Conservation (phyloP, 1,140 invertebrate species). For the Cardiocondyla obscurior region DNA sequence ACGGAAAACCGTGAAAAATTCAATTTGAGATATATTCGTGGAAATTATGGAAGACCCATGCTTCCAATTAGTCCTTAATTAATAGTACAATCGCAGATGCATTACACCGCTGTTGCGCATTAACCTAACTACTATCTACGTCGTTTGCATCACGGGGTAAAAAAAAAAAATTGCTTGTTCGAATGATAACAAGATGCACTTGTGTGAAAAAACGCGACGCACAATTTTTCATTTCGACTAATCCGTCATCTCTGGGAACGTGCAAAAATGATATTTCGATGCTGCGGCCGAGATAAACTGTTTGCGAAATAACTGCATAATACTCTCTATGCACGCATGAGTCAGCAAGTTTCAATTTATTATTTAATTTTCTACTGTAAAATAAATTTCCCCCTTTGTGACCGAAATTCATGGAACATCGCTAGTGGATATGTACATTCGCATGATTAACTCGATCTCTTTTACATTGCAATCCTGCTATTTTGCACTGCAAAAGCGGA, state of each 20-base stretch:
- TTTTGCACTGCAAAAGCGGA: neutral
- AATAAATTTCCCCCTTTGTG: conserved; percentile 36
- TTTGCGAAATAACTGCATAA: conserved; percentile 18
- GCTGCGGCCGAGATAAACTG: neutral
- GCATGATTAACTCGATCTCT: conserved; percentile 39
- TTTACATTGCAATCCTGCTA: conserved; percentile 4
- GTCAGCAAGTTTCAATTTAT: conserved; percentile 38
- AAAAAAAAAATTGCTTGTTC: neutral
- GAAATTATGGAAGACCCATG: neutral
- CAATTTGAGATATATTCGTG: conserved; percentile 1
- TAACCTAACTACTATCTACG: neutral
- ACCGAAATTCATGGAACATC: neutral
- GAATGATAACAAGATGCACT: neutral
- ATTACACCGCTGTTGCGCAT: neutral
- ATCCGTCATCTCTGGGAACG: neutral
- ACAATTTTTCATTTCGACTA: conserved; percentile 16
- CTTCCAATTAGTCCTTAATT: neutral
- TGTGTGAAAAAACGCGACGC: neutral
- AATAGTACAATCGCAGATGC: neutral
- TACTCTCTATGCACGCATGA: neutral
- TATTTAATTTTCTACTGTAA: conserved; percentile 35
- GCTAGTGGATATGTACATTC: neutral
- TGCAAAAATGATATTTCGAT: conserved; percentile 19
- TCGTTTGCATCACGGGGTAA: neutral
- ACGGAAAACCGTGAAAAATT: conserved; percentile 26